A percentile compares a stretch with the other conserved stretches of the same genome.
Conservation (phyloP, 2,113 vertebrate genomes). For the Xyliphius kryptos region DNA sequence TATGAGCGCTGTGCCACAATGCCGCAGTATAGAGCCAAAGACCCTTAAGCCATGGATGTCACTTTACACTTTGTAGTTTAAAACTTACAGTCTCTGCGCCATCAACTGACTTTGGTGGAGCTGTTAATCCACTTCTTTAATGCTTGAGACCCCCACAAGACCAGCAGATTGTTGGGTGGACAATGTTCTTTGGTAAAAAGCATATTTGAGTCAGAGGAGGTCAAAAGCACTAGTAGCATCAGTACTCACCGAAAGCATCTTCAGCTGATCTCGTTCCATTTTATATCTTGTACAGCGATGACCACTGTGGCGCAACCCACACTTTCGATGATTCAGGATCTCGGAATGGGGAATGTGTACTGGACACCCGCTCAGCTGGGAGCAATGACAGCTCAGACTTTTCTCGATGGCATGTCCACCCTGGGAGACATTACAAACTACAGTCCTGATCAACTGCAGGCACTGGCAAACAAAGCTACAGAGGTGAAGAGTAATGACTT, state of each 20-base stretch:
- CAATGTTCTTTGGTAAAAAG: no score
- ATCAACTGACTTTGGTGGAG: no score
- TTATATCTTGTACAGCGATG: constrained; percentile 9
- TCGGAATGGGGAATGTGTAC: constrained; percentile 44
- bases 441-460: constrained; percentile 45
- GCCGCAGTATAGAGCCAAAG: no score
- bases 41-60: no score
- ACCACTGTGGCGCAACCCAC: constrained; percentile 22
- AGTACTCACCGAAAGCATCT: neutral
- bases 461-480: constrained; percentile 44
- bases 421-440: constrained; percentile 49
- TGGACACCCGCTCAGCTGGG: constrained; percentile 50
- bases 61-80: no score
- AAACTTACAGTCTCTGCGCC: no score
- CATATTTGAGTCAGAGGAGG: no score
- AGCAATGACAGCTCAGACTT: constrained; percentile 41
- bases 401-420: constrained; percentile 37
- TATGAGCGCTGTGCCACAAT: no score
- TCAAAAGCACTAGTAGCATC: no score
- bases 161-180: no score
- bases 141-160: no score
- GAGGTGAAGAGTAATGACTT: constrained; percentile 43
- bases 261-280: neutral
- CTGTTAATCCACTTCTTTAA: no score
- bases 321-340: constrained; percentile 37